A percentile compares a stretch with the other conserved stretches of the same genome.
Evolutionary conservation across 2,797 vertebrate genomes (phyloP).

Genomic region (Falco rusticolus): DNA sequence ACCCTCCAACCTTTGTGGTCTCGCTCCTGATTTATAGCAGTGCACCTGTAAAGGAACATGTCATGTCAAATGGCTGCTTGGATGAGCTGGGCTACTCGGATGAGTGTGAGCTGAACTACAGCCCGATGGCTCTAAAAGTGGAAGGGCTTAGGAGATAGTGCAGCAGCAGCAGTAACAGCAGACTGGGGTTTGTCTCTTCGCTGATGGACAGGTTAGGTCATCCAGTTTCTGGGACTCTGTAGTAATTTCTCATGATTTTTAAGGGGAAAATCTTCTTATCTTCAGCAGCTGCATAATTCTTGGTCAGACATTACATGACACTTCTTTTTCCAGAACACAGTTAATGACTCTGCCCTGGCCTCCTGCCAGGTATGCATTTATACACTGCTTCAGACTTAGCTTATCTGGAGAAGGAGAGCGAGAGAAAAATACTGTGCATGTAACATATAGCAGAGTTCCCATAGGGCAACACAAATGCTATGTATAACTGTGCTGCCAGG

Average conservation of each 20-base stretch:
- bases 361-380: conserved; percentile 4
- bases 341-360: not conserved
- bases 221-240: not conserved
- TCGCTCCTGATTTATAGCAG: not conserved
- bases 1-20: not conserved
- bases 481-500: not conserved
- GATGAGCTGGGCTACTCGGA: accelerated
- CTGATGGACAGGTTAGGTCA: not conserved
- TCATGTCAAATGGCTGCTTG: not conserved
- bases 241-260: not conserved
- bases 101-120: not conserved
- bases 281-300: conserved; percentile 12
- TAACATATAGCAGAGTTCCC: not conserved
- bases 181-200: not conserved
- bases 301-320: not conserved
- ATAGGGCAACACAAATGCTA: not conserved
- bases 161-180: not conserved
- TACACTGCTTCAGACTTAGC: not conserved
- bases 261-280: not conserved
- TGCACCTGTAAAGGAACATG: not conserved
- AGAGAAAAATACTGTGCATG: not conserved
- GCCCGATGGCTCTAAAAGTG: accelerated
- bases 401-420: not conserved
- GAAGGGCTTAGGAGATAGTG: not conserved
- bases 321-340: conserved; percentile 12